phyloP scores from a whole-genome alignment of 2,888 invertebrate species.

The Lasioglossum oenotherae region DNA sequence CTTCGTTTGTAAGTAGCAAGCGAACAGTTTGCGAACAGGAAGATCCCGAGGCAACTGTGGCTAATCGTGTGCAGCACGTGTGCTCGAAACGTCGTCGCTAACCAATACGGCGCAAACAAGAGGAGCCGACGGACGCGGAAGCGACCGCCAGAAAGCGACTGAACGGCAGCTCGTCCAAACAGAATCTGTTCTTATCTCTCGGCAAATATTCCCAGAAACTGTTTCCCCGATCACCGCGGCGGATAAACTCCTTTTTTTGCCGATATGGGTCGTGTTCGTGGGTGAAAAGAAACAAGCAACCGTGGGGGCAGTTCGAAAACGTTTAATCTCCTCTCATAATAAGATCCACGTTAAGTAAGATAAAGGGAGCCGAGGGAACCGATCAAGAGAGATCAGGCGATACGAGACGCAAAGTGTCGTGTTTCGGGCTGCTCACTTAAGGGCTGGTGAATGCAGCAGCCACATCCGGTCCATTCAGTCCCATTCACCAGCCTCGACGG shows the following conservation, averaged over 20 bases:
- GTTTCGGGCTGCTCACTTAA: slow-evolving; percentile 84
- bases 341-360: slow-evolving; percentile 63
- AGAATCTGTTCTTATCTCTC: slow-evolving; percentile 22
- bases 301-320: slow-evolving; percentile 37
- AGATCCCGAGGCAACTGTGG: background rate
- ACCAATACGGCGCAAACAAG: background rate
- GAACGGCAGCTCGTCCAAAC: background rate
- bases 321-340: slow-evolving; percentile 62
- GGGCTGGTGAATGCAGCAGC: slow-evolving; percentile 80
- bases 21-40: too few species aligned
- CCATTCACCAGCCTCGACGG: slow-evolving; percentile 71
- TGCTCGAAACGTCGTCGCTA: background rate
- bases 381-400: slow-evolving; percentile 71
- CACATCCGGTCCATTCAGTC: slow-evolving; percentile 83
- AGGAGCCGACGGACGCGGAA: background rate
- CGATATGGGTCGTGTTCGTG: background rate
- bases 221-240: background rate
- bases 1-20: too few species aligned
- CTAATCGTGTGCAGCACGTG: background rate
- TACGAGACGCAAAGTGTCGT: slow-evolving; percentile 81
- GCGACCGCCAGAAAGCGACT: background rate
- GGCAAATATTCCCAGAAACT: background rate
- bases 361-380: slow-evolving; percentile 57
- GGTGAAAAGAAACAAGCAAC: background rate
- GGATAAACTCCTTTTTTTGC: background rate